Evolutionary conservation across 2,797 vertebrate genomes (phyloP), one percentile per base, ranked within the genome.

Genomic region (Pampus argenteus): DNA sequence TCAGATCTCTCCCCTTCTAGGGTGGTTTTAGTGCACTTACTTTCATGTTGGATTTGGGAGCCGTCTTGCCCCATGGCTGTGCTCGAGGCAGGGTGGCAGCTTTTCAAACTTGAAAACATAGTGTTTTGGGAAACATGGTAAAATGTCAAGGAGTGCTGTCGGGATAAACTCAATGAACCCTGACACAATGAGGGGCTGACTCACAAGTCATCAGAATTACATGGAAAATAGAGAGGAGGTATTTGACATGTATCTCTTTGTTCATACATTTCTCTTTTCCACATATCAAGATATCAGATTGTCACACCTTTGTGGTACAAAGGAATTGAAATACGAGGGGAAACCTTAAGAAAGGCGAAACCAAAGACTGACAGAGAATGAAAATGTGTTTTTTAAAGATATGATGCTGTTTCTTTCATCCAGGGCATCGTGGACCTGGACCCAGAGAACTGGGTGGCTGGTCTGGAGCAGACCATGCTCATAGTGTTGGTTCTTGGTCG

Each of bases 381-480:
- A 20, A 59, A 66, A 40, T 15, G 6, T 42, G 15, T 42, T 17
- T 17, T 40, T 18, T 8, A 44, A 44, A 7, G 15, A 18, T 44
- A 1, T 44, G 6, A 2, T 59, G 48, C 9, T 66, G 11, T 79
- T 71, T 84, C 36, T 25, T 78, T 77, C 34, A 52, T 47, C 7
- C 84, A 94, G 92, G 91, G 72, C 22, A 86, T 94, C 8, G 76
- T 28, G n/a, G 70, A 90, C n/a, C 82, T 94, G 74, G 86, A 92
- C n/a, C 92, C 93, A 17, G 88, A 94, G 86, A 89, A 91, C 81
- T 94, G 93, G 92, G 91, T 87, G 29, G 87, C 83, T 2, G 88
- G 90, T 10, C 78, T 94, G 76, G 95, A 94, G 74, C 94, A 95
- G 85, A 93, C 93, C 23, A 94, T 94, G 93, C 89, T 95, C 45